Evolutionary conservation across 2,113 vertebrate species (phyloP).

Genomic region (Ciconia stormi): DNA sequence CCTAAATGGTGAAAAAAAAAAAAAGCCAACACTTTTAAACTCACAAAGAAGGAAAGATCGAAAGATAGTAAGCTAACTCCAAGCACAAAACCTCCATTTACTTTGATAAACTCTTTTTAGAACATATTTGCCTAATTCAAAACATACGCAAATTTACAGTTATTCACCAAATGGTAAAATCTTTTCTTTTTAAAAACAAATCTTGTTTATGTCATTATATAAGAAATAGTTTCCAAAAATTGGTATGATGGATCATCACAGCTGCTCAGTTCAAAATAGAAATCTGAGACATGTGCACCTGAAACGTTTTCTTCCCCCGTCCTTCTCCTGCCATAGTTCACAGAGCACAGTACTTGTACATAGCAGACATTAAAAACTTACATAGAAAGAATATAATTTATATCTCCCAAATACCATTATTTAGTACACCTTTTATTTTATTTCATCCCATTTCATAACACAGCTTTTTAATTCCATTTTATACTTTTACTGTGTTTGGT

Average conservation of each 20-base stretch:
- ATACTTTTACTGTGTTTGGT: background rate
- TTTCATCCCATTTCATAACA: background rate
- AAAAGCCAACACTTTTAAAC: background rate
- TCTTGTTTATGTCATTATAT: background rate
- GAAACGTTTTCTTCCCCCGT: background rate
- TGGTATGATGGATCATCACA: background rate
- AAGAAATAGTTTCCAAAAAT: background rate
- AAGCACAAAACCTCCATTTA: background rate
- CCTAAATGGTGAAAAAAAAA: background rate
- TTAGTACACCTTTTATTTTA: background rate
- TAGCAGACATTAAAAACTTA: background rate
- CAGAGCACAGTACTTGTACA: background rate
- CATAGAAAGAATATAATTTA: background rate
- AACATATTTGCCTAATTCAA: background rate
- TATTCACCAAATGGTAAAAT: background rate
- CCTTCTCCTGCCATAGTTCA: background rate
- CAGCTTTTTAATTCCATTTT: background rate
- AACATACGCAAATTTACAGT: background rate
- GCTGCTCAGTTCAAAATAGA: background rate
- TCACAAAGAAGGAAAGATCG: background rate
- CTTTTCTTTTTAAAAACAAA: background rate
- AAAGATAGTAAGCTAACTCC: background rate
- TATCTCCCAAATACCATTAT: background rate
- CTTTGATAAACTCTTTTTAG: background rate
- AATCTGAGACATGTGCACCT: background rate